Percentiles rank a stretch among this genome's conserved stretches.
These are phyloP conservation scores for Clarias platycephalus DNA, from an alignment of 2,797 vertebrate genomes.

Conservation along the genomic window DNA sequence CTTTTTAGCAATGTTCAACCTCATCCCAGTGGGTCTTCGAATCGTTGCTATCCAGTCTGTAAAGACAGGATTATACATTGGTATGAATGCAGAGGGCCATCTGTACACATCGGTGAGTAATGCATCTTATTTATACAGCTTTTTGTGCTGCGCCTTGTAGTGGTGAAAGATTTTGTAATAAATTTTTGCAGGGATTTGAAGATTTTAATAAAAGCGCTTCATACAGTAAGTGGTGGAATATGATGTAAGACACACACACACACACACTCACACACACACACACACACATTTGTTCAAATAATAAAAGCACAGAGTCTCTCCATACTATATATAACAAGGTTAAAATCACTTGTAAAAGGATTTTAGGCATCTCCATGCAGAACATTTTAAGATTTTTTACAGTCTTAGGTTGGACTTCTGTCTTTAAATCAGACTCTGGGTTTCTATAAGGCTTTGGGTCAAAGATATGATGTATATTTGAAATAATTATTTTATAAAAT, in stretches of 20 bases:
- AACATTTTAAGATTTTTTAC: not conserved
- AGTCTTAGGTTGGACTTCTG: not conserved
- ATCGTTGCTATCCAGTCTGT: constrained; percentile 98
- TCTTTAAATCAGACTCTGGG: not conserved
- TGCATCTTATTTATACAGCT: not conserved
- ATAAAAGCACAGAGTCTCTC: not conserved
- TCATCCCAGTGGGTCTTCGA: constrained; percentile 96
- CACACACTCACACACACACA: not conserved
- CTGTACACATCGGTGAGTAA: constrained; percentile 95
- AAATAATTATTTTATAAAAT: not conserved
- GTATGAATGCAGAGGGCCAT: constrained; percentile 97
- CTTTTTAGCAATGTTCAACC: constrained; percentile 94
- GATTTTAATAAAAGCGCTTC: not conserved
- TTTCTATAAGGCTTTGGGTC: not conserved
- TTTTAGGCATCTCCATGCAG: not conserved
- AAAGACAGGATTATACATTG: constrained; percentile 95
- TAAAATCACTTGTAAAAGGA: not conserved
- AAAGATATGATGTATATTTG: not conserved
- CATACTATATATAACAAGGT: not conserved
- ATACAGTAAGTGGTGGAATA: not conserved
- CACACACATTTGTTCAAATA: not conserved
- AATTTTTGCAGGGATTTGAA: not conserved
- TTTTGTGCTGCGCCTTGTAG: not conserved
- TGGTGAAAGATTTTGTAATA: not conserved
- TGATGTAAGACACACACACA: not conserved